Percentiles rank a stretch among this genome's conserved stretches.
Evolutionary conservation across 1,140 invertebrate species (phyloP).

Genomic region (Micrasema longulum): DNA sequence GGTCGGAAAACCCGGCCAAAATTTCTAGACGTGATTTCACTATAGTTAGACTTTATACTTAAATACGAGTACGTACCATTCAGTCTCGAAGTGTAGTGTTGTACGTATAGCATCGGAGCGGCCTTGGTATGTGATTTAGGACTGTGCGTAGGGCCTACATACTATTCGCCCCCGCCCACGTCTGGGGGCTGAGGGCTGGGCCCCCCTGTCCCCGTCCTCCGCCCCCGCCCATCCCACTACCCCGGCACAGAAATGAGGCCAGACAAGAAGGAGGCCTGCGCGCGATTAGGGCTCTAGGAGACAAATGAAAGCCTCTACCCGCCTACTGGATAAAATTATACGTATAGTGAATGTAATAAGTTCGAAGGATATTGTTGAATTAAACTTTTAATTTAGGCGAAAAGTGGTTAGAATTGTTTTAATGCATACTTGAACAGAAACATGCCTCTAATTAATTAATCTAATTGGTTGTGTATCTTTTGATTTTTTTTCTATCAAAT

Average conservation of each 20-base stretch:
- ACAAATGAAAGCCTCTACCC: constrained; percentile 49
- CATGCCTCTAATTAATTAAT: no score
- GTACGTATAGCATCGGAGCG: constrained; percentile 2
- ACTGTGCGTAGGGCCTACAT: constrained; percentile 15
- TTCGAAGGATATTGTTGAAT: constrained; percentile 22
- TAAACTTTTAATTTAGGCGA: constrained; percentile 20
- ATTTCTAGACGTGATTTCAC: no score
- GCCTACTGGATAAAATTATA: no score
- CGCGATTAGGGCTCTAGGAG: constrained; percentile 50
- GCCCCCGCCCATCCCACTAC: no score
- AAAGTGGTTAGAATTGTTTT: neutral
- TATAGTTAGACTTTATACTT: no score
- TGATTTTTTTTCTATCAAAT: no score
- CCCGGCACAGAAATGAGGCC: constrained; percentile 30
- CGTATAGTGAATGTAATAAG: constrained; percentile 17
- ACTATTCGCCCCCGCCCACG: constrained; percentile 12
- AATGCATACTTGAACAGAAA: no score
- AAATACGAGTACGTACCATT: no score
- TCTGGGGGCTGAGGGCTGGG: neutral
- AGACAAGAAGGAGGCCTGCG: constrained; percentile 29
- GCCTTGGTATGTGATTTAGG: constrained; percentile 31
- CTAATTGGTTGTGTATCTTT: no score
- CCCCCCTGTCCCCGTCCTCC: neutral
- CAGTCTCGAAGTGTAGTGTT: neutral
- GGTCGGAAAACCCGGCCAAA: no score